These are phyloP conservation scores for Galemys pyrenaicus DNA, from an alignment of 2,113 vertebrate species.

Conservation along the genomic window DNA sequence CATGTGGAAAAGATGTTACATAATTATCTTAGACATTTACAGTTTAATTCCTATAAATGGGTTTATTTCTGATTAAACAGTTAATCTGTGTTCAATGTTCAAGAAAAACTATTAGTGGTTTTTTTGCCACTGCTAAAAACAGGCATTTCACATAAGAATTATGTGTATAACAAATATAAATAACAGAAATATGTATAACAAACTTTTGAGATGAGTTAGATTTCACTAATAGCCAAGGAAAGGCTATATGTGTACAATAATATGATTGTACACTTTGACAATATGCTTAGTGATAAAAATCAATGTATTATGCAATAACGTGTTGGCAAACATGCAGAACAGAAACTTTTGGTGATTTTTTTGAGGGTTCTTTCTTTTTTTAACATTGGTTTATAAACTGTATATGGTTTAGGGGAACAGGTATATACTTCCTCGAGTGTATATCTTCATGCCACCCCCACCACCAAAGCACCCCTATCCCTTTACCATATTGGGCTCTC, in stretches of 20 bases:
- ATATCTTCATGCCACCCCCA: too few species aligned
- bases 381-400: too few species aligned
- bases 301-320: background rate
- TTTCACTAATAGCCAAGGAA: background rate
- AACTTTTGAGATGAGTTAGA: background rate
- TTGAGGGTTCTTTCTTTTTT: too few species aligned
- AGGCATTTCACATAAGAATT: background rate
- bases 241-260: too few species aligned
- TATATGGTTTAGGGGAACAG: too few species aligned
- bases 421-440: too few species aligned
- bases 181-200: background rate
- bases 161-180: too few species aligned
- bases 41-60: background rate
- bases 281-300: background rate
- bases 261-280: background rate
- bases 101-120: background rate
- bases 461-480: too few species aligned
- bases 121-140: background rate
- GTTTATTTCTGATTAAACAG: background rate
- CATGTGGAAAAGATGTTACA: background rate
- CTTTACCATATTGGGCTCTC: too few species aligned
- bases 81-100: background rate
- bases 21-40: background rate
- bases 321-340: background rate
- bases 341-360: background rate